These are phyloP conservation scores for Pachyseris speciosa DNA, from an alignment of 64 coral and sea anemone species.

Conservation along the genomic window DNA sequence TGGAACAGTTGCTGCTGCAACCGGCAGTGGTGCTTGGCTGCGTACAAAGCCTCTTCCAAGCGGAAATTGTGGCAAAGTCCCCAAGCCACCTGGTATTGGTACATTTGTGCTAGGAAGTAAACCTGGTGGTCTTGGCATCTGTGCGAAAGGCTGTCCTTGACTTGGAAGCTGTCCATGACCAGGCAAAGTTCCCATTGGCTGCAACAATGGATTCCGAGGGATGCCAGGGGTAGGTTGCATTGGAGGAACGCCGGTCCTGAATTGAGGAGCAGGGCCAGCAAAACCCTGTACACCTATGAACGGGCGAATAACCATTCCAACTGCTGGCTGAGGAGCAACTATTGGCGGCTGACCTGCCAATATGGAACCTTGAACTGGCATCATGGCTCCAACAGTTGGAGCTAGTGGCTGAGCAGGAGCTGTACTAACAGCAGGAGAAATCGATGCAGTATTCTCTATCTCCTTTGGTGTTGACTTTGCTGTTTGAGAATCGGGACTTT, in stretches of 20 bases:
- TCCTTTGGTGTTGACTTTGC: background rate
- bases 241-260: slow-evolving; percentile 10
- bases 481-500: slow-evolving; percentile 18
- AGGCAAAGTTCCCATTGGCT: slow-evolving; percentile 24
- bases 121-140: background rate
- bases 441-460: background rate
- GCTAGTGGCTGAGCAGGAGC: slow-evolving; percentile 10
- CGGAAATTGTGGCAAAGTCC: slow-evolving; percentile 2
- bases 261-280: slow-evolving; percentile 1
- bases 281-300: slow-evolving; percentile 42
- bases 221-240: background rate
- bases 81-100: background rate
- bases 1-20: slow-evolving; percentile 20
- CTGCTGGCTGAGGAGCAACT: slow-evolving; percentile 28
- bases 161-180: background rate
- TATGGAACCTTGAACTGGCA: background rate
- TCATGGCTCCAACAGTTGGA: background rate
- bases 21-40: slow-evolving; percentile 19
- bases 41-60: slow-evolving; percentile 26
- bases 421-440: background rate
- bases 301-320: slow-evolving; percentile 26
- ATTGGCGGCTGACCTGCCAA: background rate
- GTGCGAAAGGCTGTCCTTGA: slow-evolving; percentile 12
- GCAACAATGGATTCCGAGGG: slow-evolving; percentile 15
- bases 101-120: background rate